phyloP scores from a whole-genome alignment of 2,888 invertebrate species.

The Polymixis flavicincta region DNA sequence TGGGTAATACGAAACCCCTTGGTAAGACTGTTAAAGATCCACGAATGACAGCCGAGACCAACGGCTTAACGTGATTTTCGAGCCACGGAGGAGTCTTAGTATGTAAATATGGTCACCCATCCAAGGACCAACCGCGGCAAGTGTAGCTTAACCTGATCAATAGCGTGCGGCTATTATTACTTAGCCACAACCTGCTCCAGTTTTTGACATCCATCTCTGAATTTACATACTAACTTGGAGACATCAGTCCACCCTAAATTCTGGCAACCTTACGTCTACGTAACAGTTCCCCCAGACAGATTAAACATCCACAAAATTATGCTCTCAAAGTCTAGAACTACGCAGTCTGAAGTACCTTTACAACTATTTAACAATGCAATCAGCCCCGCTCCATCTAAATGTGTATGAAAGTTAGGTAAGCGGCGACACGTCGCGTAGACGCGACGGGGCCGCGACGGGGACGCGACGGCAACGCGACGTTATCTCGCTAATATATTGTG shows the following conservation, averaged over 20 bases:
- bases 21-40: no score
- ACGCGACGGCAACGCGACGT: constrained; percentile 61
- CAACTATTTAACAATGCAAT: constrained; percentile 61
- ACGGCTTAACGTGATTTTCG: no score
- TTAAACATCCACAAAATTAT: constrained; percentile 35
- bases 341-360: constrained; percentile 29
- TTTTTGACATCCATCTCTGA: neutral
- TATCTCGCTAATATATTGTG: constrained; percentile 75
- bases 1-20: no score
- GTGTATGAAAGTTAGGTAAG: constrained; percentile 66
- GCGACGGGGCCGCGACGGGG: constrained; percentile 31
- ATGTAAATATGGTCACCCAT: no score
- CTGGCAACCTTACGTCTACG: neutral
- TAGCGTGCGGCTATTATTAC: no score
- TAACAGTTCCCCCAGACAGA: constrained; percentile 46
- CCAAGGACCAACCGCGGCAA: no score
- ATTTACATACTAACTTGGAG: neutral
- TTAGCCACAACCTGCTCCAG: no score
- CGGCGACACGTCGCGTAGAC: constrained; percentile 36
- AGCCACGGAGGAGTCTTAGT: no score
- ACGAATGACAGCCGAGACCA: no score
- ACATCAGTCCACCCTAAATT: neutral
- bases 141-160: no score
- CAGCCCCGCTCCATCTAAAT: constrained; percentile 67
- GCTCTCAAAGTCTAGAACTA: constrained; percentile 48